Conservation (phyloP, 2,888 invertebrate species). For the Eupithecia vulgata region DNA sequence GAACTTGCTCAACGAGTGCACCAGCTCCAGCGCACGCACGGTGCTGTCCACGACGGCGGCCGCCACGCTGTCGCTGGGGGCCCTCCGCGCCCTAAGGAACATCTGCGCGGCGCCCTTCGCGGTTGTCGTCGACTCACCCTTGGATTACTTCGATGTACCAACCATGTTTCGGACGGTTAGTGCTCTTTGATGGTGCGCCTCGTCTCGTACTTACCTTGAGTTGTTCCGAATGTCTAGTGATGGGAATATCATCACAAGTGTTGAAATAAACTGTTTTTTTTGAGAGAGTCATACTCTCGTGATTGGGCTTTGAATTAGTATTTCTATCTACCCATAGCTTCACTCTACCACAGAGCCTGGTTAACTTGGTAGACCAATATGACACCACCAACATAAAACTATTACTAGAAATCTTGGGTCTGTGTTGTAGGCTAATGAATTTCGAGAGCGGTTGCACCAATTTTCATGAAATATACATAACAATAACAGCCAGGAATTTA, state of each 20-base stretch:
- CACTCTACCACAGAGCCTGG: background rate
- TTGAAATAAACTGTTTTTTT: background rate
- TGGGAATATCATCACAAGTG: background rate
- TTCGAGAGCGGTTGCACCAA: background rate
- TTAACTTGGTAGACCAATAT: background rate
- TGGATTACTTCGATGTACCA: slow-evolving; percentile 92
- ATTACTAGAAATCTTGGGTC: background rate
- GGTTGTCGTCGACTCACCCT: slow-evolving; percentile 88
- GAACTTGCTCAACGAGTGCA: slow-evolving; percentile 89
- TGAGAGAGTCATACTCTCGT: background rate
- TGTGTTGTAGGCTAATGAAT: background rate
- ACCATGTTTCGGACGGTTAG: slow-evolving; percentile 94
- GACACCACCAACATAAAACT: background rate
- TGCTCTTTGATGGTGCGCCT: slow-evolving; percentile 47
- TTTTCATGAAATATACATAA: background rate
- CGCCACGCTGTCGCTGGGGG: slow-evolving; percentile 87
- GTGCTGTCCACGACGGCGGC: slow-evolving; percentile 86
- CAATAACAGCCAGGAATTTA: background rate
- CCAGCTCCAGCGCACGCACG: slow-evolving; percentile 84
- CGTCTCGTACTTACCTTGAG: background rate
- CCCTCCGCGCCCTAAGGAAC: slow-evolving; percentile 89
- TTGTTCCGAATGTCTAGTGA: background rate
- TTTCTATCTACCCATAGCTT: background rate
- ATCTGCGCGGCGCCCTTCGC: slow-evolving; percentile 92
- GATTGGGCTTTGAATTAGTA: background rate